phyloP scores from a whole-genome alignment of 2,797 vertebrate species.

The Alca torda region DNA sequence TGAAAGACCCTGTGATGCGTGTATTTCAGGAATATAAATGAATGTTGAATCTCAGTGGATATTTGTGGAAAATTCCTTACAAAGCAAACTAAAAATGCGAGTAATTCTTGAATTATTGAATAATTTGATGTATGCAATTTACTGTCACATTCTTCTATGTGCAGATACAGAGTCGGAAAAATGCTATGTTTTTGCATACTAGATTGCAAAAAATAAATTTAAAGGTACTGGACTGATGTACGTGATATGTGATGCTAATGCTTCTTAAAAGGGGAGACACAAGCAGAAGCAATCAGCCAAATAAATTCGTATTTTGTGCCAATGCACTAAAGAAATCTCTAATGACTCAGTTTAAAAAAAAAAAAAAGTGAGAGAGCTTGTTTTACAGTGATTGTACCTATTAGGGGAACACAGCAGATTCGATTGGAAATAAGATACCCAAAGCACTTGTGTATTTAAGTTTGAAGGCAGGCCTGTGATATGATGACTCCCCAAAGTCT shows the following conservation, averaged over 20 bases:
- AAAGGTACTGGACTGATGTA: neutral
- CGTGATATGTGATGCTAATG: neutral
- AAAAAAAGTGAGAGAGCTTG: neutral
- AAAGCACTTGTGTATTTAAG: conserved; percentile 13
- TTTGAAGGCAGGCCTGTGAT: conserved; percentile 17
- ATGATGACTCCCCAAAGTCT: conserved; percentile 22
- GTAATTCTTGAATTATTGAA: neutral
- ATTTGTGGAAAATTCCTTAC: neutral
- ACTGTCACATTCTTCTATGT: neutral
- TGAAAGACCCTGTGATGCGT: neutral
- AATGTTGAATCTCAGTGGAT: neutral
- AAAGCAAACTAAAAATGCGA: neutral
- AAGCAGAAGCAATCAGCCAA: conserved; percentile 10
- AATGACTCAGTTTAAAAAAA: neutral
- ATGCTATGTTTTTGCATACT: neutral
- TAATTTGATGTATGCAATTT: neutral
- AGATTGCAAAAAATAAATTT: neutral
- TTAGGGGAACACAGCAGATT: neutral
- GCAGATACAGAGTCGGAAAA: neutral
- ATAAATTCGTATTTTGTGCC: conserved; percentile 16
- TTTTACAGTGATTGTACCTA: conserved; percentile 42
- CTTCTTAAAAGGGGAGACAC: neutral
- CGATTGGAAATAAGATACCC: conserved; percentile 38
- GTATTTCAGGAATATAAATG: neutral
- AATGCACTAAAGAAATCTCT: conserved; percentile 19